Evolutionary conservation across 2,888 invertebrate species (phyloP), one percentile per base, ranked within the genome.

Genomic region (Cataglyphis rosenhaueri): DNA sequence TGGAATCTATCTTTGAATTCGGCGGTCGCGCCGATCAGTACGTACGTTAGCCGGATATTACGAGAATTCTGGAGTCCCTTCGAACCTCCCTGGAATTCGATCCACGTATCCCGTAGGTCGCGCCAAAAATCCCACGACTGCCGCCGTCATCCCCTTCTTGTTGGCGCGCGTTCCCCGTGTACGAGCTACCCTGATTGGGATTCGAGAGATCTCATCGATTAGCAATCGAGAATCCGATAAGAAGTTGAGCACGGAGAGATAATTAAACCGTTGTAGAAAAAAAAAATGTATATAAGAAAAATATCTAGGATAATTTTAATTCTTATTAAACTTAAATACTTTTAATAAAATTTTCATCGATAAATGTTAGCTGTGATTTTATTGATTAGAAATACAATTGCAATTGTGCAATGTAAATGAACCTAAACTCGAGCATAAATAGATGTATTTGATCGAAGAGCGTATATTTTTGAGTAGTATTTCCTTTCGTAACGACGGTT

Each of bases 31-130:
- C 48, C 79, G 83, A 70, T 70, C 68, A 65, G 68, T 41, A 62
- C 61, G 66, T 73, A 83, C 84, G 83, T 84, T 76, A 68, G 76
- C 84, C 85, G 84, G 85, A 84, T 87, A 89, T 89, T 81, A 82
- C 86, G 82, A 82, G 83, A 85, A 88, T 85, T 78, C 86, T 84
- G 48, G 21, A 79, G 84, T 68, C 75, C 73, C 83, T 75, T 61
- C 78, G 84, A 85, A 65, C 81, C 84, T 78, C 57, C 73, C 12
- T 70, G 86, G 81, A 85, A 89, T 89, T 82, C 84, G 76, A 84
- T 82, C 75, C 86, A 89, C 84, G 86, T 87, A 84, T 75, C 78
- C 57, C 62, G 73, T 65, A 73, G 85, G 61, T 81, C 74, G 71
- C 68, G 81, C 83, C 85, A 85, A 83, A 79, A 84, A 84, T 84